Evolutionary conservation across 2,888 invertebrate species (phyloP).

Genomic region (Melieria picta): DNA sequence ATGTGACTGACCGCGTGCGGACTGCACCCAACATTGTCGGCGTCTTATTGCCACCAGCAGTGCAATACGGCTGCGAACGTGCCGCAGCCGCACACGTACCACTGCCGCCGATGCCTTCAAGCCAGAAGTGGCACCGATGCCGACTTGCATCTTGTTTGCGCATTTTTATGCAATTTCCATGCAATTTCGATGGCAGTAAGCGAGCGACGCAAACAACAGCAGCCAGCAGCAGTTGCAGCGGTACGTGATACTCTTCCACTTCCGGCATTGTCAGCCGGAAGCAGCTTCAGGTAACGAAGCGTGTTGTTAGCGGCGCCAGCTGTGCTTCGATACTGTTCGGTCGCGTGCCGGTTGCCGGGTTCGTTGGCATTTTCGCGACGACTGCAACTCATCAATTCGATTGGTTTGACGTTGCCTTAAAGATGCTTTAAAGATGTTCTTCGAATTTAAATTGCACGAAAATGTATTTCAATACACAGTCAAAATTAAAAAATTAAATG

Average conservation of each 20-base stretch:
- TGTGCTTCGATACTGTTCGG: not conserved
- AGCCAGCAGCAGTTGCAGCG: slow-evolving; percentile 4
- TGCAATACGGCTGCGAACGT: slow-evolving; percentile 2
- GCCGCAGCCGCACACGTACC: not conserved
- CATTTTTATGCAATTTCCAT: slow-evolving; percentile 30
- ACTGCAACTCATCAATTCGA: slow-evolving; percentile 22
- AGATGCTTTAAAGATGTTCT: no score
- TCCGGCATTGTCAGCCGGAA: slow-evolving; percentile 18
- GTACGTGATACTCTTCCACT: slow-evolving; percentile 26
- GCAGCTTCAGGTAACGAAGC: slow-evolving; percentile 28
- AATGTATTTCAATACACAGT: no score
- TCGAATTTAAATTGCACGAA: no score
- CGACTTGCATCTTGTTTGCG: slow-evolving; percentile 12
- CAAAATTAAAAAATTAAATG: no score
- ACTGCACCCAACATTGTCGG: not conserved
- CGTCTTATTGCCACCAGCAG: not conserved
- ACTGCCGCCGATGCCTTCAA: not conserved
- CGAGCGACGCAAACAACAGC: slow-evolving; percentile 1
- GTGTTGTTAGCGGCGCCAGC: slow-evolving; percentile 20
- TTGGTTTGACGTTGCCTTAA: slow-evolving; percentile 20
- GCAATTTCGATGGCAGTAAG: slow-evolving; percentile 21
- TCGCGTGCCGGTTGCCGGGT: not conserved
- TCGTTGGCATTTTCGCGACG: not conserved
- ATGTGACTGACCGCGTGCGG: slow-evolving; percentile 23
- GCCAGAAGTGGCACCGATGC: not conserved